Base-by-base conservation (phyloP, 2,888 invertebrate species). In the Brachycybe producta region DNA sequence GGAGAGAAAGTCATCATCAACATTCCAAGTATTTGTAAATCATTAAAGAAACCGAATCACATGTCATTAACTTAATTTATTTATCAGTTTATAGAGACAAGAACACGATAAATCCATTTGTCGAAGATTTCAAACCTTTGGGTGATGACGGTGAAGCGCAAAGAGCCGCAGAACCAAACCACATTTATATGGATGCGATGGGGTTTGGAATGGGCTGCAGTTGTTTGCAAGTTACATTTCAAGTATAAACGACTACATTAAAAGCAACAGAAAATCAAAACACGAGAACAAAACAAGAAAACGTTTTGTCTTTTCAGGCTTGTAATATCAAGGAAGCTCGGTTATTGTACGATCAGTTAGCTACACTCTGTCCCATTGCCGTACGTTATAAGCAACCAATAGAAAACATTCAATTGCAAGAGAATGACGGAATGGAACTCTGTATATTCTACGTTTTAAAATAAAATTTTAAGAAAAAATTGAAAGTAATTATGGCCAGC, bases 171-270 rank as follows among this genome's bases (percentile, higher is more conserved):
- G 73, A 78, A 61, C 84, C 85, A 0, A 86, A 95, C 71, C 87
- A 91, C 62, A 85, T 99, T 56, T 92, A 97, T 63, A 82, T 98
- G 82, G 98, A 99, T 69, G 90, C 92, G 1, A 97, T 98, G 97
- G 97, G 95, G 23, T 98, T 98, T 67, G 97, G 95, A 49, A 98
- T 98, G 98, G 98, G 98, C 27, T 94, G 94, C 67, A 92, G 90
- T 62, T 97, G 95, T 65, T 74, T 97, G 34, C 97, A 97, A 68
- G 75, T 92, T 50, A 92, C 91, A 43, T 97, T 98, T 73, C 76
- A 76, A 62, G 75, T 74, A 5, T 64, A 65, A 43, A 17, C 23
- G 19, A 21, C 21, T 19, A 36, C 8, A 11, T 30, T 49, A 49
- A 19, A 13, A 15, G 23, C 15, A 11, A 21, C 15, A n/a, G 44